Evolutionary conservation across 2,797 vertebrate genomes (phyloP).

Genomic region (Enteromius afrohamiltoni): DNA sequence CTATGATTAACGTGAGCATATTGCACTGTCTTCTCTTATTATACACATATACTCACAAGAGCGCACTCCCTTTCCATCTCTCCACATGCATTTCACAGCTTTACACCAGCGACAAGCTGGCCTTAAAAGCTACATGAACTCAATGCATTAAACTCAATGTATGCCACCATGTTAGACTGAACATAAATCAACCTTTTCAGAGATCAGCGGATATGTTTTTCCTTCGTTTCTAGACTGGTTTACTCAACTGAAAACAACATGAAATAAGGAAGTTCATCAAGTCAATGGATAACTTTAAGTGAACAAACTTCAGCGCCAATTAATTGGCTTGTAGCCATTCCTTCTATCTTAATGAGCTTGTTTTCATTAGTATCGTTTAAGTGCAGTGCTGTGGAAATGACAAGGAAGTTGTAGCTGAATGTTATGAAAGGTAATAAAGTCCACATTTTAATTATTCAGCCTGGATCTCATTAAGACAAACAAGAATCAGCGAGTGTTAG

Average conservation of each 20-base stretch:
- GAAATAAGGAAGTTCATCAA: constrained; percentile 30
- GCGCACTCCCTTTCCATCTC: not conserved
- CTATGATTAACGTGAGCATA: constrained; percentile 73
- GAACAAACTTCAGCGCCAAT: constrained; percentile 37
- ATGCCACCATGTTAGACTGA: constrained; percentile 22
- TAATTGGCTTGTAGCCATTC: constrained; percentile 49
- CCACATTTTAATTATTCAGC: constrained; percentile 47
- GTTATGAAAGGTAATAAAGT: constrained; percentile 45
- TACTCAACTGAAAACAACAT: constrained; percentile 34
- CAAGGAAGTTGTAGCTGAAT: constrained; percentile 35
- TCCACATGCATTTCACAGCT: constrained; percentile 31
- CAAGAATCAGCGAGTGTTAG: not conserved
- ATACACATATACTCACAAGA: constrained; percentile 25
- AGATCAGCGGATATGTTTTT: constrained; percentile 1
- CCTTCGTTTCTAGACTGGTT: constrained; percentile 24
- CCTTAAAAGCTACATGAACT: constrained; percentile 29
- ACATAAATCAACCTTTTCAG: constrained; percentile 28
- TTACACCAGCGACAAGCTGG: constrained; percentile 6
- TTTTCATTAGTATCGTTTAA: constrained; percentile 55
- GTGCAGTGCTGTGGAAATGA: constrained; percentile 49
- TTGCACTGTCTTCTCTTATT: constrained; percentile 75
- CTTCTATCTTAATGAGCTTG: constrained; percentile 55
- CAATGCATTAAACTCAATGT: constrained; percentile 18
- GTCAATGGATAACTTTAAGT: constrained; percentile 41
- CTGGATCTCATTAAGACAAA: constrained; percentile 52